Evolutionary conservation across 2,113 vertebrate genomes (phyloP).

Genomic region (Tonatia bakeri): DNA sequence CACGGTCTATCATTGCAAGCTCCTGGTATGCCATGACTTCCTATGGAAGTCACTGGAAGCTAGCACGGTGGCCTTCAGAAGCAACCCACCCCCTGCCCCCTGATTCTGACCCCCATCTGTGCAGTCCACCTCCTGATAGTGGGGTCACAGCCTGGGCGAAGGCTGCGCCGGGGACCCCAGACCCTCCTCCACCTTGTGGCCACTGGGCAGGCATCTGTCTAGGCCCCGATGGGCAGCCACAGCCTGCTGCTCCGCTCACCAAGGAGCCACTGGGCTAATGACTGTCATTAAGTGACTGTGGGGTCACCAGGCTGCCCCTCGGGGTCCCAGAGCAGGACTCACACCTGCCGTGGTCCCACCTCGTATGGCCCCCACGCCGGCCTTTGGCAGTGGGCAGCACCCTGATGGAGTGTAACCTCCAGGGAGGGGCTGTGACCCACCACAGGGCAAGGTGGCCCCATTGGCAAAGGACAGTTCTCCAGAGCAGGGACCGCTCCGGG

Average conservation of each 20-base stretch:
- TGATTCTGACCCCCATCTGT: accelerated
- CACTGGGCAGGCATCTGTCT: accelerated
- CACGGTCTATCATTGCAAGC: no score
- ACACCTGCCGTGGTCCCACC: accelerated
- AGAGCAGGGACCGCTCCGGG: neutral
- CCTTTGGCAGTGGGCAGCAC: neutral
- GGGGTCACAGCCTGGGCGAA: accelerated
- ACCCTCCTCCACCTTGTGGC: accelerated
- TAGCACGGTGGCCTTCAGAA: accelerated
- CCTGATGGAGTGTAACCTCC: accelerated
- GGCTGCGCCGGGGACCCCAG: accelerated
- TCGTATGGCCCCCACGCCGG: neutral
- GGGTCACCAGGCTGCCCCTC: neutral
- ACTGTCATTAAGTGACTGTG: neutral
- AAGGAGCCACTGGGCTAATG: neutral
- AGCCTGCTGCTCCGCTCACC: neutral
- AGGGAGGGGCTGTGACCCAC: neutral
- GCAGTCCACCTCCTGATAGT: neutral
- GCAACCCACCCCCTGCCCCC: neutral
- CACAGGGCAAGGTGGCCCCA: neutral
- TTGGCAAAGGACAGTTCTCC: accelerated
- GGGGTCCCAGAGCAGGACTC: neutral
- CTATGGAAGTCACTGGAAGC: accelerated
- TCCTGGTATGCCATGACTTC: accelerated
- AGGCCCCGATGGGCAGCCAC: accelerated